Base-by-base conservation (phyloP, 2,113 vertebrate genomes). In the Alligator sinensis region DNA sequence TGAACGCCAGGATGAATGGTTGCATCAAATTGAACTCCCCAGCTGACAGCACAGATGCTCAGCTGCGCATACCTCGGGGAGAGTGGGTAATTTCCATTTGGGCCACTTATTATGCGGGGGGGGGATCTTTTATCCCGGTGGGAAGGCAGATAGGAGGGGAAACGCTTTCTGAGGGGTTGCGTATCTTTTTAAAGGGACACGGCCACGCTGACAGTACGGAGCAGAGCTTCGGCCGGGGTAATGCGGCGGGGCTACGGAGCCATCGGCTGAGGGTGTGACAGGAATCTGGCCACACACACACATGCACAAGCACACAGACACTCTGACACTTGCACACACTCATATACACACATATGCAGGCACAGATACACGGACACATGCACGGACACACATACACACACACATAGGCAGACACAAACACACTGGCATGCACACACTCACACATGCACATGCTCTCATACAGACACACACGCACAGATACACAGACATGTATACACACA, bases 21-120 rank as follows among this genome's bases (percentile, higher is more conserved):
- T 86, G 89, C 91, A 96, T 94, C 94, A 96, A 97, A 97, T 95
- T 28, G 6, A 96, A 92, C 89, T 94, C 78, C 90, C 92, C 97
- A 96, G 95, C 95, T 89, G 95, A 96, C 95, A 80, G 55, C 58
- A 1, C 90, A 95, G 96, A 96, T 94, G 96, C 92, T 92, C 22
- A 68, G 80, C 94, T 92, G 84, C 82, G 86, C 80, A 87, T 54
- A 88, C 92, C 96, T 92, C 38, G 74, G 94, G 96, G 86, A 83
- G 61, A 94, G 3, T 54, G 63, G 58, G 19, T 79, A 58, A 61
- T 94, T 96, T 95, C 88, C 95, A 95, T 94, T 94, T 91, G 27
- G 81, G 75, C 91, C 89, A 92, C 14, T 96, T 96, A 90, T 88
- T 85, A 62, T 90, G 93, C 66, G 5, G 70, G 79, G 79, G 79